Base-by-base conservation (phyloP, 2,113 vertebrate species). In the Argyrosomus japonicus region DNA sequence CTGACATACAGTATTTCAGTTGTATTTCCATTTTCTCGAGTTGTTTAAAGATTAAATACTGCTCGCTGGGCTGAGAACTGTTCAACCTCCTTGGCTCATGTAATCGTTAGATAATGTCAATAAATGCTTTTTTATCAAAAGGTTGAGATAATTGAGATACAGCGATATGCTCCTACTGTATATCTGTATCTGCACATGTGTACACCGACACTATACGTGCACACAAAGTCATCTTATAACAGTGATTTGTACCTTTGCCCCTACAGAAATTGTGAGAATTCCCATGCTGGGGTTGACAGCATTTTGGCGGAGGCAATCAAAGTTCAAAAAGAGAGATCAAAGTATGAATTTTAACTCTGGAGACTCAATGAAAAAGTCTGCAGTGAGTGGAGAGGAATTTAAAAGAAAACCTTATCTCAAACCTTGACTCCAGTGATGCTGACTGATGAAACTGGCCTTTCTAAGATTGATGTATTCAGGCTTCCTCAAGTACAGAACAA, bases 301-400 rank as follows among this genome's bases (percentile, higher is more conserved):
- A 69, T 84, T 40, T 63, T 68, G 29, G 17, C 5, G 0, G 43
- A 79, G 47, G 73, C 61, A 82, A 82, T 84, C 70, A 75, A 79
- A 87, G 69, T 71, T 73, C 43, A 89, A 80, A 79, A 80, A 40
- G 12, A 40, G 12, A 86, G 70, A 84, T 86, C 73, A 87, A 80
- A 85, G 76, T 79, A 85, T 74, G 40, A 13, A 67, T 79, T 86
- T 81, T 29, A 58, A 78, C 81, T 47, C 45, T 1, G 45, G 45
- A 14, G 45, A 47, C 45, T 75, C 48, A 60, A 79, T 69, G 60
- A 81, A 67, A 40, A 83, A 70, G 72, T 73, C 45, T 64, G 47
- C 23, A 69, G 68, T 17, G 50, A 54, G 45, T 63, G 45, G 70
- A n/a, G 14, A 69, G 3, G 68, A 73, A 64, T 75, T 73, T 67